Evolutionary conservation across 2,888 invertebrate genomes (phyloP).

Genomic region (Hypena proboscidalis): DNA sequence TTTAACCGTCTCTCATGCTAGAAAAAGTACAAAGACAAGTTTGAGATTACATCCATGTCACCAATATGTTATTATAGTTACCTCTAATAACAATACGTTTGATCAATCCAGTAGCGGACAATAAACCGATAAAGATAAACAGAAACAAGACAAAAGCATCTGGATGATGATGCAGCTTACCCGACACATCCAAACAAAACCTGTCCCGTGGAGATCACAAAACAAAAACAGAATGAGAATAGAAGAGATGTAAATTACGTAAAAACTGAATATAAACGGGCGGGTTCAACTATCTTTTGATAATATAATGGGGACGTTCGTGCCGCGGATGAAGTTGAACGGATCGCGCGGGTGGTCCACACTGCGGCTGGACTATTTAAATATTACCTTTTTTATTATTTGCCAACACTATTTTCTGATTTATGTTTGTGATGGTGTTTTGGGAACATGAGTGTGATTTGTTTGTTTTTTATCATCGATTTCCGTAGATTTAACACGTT

Average conservation of each 20-base stretch:
- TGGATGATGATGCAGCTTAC: constrained; percentile 63
- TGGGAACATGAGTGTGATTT: constrained; percentile 74
- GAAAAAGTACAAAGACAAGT: too few relatives aligned
- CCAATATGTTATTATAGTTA: too few relatives aligned
- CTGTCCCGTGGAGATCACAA: constrained; percentile 47
- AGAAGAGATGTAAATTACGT: constrained; percentile 75
- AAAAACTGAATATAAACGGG: constrained; percentile 50
- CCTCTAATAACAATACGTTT: too few relatives aligned
- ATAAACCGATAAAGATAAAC: constrained; percentile 71
- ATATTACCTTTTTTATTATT: constrained; percentile 79
- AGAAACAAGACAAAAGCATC: constrained; percentile 60
- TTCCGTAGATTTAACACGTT: constrained; percentile 44
- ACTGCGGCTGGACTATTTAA: constrained; percentile 71
- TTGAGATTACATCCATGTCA: constrained; percentile 30
- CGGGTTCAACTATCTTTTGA: constrained; percentile 67
- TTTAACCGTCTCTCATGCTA: too few relatives aligned
- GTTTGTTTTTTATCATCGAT: constrained; percentile 73
- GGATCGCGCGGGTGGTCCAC: constrained; percentile 79
- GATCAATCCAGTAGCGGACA: constrained; percentile 62
- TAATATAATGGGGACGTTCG: constrained; percentile 76
- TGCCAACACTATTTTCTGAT: constrained; percentile 75
- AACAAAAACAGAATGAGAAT: constrained; percentile 54
- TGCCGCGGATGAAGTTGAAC: constrained; percentile 60
- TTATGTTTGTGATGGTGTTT: constrained; percentile 80
- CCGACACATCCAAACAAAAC: constrained; percentile 50